Evolutionary conservation across 2,113 vertebrate genomes (phyloP), one percentile per base, ranked within the genome.

Genomic region (Rhagologus leucostigma): DNA sequence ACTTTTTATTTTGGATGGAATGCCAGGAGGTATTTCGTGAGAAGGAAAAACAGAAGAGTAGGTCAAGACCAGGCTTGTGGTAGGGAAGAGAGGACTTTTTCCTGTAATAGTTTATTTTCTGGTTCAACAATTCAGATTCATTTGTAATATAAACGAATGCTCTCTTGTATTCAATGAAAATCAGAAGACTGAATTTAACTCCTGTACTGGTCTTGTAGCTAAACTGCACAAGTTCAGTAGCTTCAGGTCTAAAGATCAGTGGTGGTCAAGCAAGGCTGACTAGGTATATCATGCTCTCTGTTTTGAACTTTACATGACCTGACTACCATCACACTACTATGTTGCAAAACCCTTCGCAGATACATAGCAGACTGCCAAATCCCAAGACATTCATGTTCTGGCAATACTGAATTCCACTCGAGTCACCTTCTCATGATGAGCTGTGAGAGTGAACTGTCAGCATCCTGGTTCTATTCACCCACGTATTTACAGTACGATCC

Each of bases 401-500:
- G 89, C 73, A 92, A 78, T 19, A 81, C 35, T 12, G 4, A 92
- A 89, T 89, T 97, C 86, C 94, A 97, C 87, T 91, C 13, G 0
- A 96, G 89, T 87, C 91, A 95, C 84, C 84, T 90, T 84, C 83
- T 84, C 60, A 75, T 20, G 60, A 95, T 9, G 89, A 95, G 91
- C 56, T 84, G 90, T 42, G 69, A 84, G 90, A 93, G 57, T 89
- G 87, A 97, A 95, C 94, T 84, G 84, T 95, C 93, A 96, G 93
- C 73, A 95, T 91, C 80, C 86, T 78, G 87, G 64, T 87, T 97
- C 83, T 68, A 26, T 37, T 87, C 95, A 95, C 95, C 96, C 96
- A 97, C 95, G 30, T 97, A 84, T 97, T 97, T 97, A 97, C 94
- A 95, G 91, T 49, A 95, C 16, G 1, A 95, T 75, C 95, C 12